phyloP scores from a whole-genome alignment of 2,888 invertebrate genomes.

The Cephus runcator region DNA sequence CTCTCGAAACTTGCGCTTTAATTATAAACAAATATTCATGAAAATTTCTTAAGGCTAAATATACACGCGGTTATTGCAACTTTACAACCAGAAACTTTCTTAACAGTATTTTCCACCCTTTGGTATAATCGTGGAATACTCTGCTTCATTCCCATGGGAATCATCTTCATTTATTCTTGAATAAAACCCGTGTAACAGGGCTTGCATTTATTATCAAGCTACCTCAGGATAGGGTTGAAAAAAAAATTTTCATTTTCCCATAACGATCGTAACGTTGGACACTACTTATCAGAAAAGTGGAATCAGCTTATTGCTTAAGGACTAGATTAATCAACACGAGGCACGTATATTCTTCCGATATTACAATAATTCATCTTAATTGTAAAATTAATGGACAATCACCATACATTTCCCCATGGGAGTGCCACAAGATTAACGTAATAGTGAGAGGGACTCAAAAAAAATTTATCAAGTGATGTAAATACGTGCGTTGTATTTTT shows the following conservation, averaged over 20 bases:
- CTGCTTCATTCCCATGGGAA: background rate
- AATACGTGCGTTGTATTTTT: no score
- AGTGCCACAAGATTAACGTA: background rate
- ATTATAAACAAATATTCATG: background rate
- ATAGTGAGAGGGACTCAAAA: background rate
- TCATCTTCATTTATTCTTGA: background rate
- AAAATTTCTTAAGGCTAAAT: background rate
- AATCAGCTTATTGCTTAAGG: background rate
- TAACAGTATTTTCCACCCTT: background rate
- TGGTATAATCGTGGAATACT: background rate
- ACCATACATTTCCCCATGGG: background rate
- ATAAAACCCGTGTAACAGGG: background rate
- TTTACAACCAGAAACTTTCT: background rate
- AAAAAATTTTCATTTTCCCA: background rate
- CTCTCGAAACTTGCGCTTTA: background rate
- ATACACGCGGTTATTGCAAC: background rate
- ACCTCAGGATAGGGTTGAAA: background rate
- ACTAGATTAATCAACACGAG: background rate
- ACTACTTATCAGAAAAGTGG: background rate
- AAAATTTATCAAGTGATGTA: background rate
- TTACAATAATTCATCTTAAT: background rate
- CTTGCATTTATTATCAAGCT: background rate
- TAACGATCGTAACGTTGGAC: background rate
- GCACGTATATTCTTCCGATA: background rate
- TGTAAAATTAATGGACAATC: background rate